A percentile compares a stretch with the other conserved stretches of the same genome.
These are phyloP conservation scores for Drosophila lacertosa DNA, from an alignment of 1,140 invertebrate species.

Conservation along the genomic window DNA sequence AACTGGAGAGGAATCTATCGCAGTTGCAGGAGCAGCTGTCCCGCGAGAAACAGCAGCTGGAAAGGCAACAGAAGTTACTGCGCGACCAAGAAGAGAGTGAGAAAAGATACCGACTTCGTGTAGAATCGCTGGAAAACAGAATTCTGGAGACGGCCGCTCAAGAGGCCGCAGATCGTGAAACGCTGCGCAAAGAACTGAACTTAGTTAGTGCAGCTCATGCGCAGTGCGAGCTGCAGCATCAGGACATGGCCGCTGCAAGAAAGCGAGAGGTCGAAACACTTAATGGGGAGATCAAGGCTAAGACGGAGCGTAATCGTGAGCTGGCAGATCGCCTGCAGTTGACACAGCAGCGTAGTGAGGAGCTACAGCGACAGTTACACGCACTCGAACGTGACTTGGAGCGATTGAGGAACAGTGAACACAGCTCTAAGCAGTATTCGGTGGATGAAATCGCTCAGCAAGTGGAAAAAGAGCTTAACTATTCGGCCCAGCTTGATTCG, in stretches of 20 bases:
- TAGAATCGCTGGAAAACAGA: constrained; percentile 55
- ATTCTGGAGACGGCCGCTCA: constrained; percentile 59
- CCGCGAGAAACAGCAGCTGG: constrained; percentile 55
- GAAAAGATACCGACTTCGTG: constrained; percentile 44
- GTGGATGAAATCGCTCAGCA: constrained; percentile 86
- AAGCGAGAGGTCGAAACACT: constrained; percentile 63
- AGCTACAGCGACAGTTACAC: constrained; percentile 55
- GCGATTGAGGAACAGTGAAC: constrained; percentile 61
- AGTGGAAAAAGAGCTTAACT: constrained; percentile 86
- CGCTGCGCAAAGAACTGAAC: constrained; percentile 61
- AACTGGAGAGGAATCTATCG: constrained; percentile 44
- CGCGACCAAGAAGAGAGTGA: constrained; percentile 62
- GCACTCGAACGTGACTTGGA: constrained; percentile 68
- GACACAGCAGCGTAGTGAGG: constrained; percentile 41
- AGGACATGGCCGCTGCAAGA: constrained; percentile 50
- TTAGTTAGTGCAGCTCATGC: constrained; percentile 60
- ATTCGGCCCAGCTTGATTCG: constrained; percentile 86
- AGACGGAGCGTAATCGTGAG: constrained; percentile 47
- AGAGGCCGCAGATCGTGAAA: constrained; percentile 65
- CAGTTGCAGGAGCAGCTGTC: constrained; percentile 42
- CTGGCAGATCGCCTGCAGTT: constrained; percentile 44
- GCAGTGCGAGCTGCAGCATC: constrained; percentile 55
- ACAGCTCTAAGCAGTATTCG: constrained; percentile 79
- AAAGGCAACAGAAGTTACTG: constrained; percentile 50
- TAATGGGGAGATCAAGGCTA: constrained; percentile 62